Evolutionary conservation across 2,113 vertebrate species (phyloP), one percentile per base, ranked within the genome.

Genomic region (Erpornis zantholeuca): DNA sequence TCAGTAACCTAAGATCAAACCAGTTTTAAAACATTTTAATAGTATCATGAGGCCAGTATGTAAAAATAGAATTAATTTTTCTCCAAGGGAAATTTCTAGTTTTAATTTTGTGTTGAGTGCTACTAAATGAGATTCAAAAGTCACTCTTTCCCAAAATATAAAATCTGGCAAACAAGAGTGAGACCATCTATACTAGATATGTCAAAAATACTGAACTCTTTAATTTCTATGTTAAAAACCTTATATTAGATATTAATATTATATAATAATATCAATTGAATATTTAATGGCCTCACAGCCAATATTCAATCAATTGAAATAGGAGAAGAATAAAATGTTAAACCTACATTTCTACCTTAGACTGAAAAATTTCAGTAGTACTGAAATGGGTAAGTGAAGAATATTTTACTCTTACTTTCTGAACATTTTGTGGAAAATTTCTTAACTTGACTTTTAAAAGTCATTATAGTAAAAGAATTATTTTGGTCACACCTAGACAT

Each of bases 1-100:
- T 59, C 38, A 54, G 10, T n/a, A 70, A 73, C 2, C 1, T 27
- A 63, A 59, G 15, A 84, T 45, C 0, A 70, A 63, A 84, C 9
- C 0, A 28, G 8, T 42, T 68, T 45, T 24, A 66, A 9, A 85
- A 68, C 1, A 44, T 81, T n/a, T 73, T 49, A 22, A 31, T 61
- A 86, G 20, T 64, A 44, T 29, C 5, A 22, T 35, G 38, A 5
- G 7, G 5, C 24, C 1, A 0, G 1, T 36, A 29, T 60, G 7
- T 60, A 35, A 78, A 89, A 94, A 83, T 24, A 3, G 6, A 57
- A n/a, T 33, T 50, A 21, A 17, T 52, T 72, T 80, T 79, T 56
- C 31, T 28, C 35, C 11, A 53, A 61, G 9, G 22, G 7, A 90
- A 75, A 29, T 19, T 36, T 47, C 27, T 50, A 49, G 14, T 35